phyloP scores from a whole-genome alignment of 2,888 invertebrate species.

The Amaurobius ferox region DNA sequence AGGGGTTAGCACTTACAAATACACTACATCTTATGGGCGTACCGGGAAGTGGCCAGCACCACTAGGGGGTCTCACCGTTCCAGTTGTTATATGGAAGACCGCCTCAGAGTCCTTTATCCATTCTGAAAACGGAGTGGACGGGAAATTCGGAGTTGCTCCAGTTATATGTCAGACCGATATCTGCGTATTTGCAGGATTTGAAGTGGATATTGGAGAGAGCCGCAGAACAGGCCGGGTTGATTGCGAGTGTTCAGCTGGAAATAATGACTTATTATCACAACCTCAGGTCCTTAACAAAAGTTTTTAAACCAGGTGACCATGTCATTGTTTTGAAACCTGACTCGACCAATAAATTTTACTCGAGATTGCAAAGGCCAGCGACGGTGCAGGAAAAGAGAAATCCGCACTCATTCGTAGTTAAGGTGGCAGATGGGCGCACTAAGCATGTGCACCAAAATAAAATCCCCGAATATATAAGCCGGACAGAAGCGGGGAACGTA shows the following conservation, averaged over 20 bases:
- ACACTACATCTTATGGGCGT: too few relatives aligned
- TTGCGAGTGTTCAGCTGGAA: not conserved
- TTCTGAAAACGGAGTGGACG: too few relatives aligned
- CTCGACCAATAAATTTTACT: too few relatives aligned
- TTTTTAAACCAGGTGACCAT: too few relatives aligned
- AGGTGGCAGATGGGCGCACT: not conserved
- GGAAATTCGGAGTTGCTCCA: not conserved
- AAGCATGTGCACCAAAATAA: not conserved
- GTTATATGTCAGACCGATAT: not conserved
- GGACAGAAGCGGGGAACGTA: not conserved
- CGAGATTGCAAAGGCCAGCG: not conserved
- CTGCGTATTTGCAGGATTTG: slow-evolving; percentile 8
- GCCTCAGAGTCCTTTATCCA: too few relatives aligned
- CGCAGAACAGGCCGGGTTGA: not conserved
- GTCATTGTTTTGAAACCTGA: too few relatives aligned
- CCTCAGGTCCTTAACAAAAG: not conserved
- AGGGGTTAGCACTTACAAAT: too few relatives aligned
- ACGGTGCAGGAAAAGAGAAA: too few relatives aligned
- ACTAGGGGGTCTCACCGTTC: too few relatives aligned
- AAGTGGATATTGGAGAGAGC: not conserved
- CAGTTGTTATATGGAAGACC: too few relatives aligned
- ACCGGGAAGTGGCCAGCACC: too few relatives aligned
- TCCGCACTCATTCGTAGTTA: not conserved
- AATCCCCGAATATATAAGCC: not conserved
- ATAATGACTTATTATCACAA: slow-evolving; percentile 16